A percentile compares a stretch with the other conserved stretches of the same genome.
Evolutionary conservation across 2,113 vertebrate genomes (phyloP).

Genomic region (Alces alces): DNA sequence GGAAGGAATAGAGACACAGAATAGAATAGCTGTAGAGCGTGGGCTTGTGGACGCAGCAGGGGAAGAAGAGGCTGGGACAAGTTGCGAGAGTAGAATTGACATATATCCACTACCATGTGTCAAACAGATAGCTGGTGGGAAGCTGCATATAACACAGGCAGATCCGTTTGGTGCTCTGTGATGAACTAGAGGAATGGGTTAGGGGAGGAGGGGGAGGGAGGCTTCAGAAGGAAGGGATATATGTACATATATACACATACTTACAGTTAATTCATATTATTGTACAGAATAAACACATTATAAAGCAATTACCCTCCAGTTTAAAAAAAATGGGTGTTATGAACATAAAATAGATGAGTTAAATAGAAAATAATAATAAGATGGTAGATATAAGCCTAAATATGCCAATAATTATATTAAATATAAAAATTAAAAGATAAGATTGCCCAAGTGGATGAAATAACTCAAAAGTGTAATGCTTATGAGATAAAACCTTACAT

Average conservation of each 20-base stretch:
- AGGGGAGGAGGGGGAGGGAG: neutral
- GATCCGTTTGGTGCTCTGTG: neutral
- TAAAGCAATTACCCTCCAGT: neutral
- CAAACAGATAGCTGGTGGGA: neutral
- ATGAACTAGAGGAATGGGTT: neutral
- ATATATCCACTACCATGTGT: neutral
- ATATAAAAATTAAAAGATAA: neutral
- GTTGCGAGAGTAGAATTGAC: neutral
- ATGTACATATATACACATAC: neutral
- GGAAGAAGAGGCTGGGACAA: neutral
- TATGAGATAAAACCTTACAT: neutral
- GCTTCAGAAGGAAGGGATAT: neutral
- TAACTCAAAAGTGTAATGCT: neutral
- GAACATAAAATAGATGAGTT: neutral
- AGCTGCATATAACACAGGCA: neutral
- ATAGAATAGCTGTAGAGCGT: neutral
- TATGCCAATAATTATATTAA: neutral
- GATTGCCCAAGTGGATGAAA: neutral
- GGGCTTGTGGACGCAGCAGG: neutral
- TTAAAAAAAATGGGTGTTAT: neutral
- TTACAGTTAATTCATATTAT: neutral
- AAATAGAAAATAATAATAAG: neutral
- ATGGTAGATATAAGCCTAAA: neutral
- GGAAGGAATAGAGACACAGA: neutral
- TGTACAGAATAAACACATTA: neutral